Percentiles rank a stretch among this genome's conserved stretches.
These are phyloP conservation scores for Cantharis lateralis DNA, from an alignment of 2,888 invertebrate genomes.

Conservation along the genomic window DNA sequence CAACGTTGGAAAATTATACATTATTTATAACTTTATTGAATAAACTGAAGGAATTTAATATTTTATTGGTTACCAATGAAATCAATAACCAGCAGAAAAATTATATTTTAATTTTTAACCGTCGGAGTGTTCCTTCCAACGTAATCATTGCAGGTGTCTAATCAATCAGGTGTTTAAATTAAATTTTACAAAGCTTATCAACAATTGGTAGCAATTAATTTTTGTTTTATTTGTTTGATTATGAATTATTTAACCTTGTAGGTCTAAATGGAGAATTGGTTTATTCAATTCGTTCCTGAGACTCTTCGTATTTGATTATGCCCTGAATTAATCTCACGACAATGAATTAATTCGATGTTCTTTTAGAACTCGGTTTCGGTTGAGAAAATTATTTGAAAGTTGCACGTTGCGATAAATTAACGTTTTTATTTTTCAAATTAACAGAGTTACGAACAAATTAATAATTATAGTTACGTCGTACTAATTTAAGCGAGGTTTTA, in stretches of 20 bases:
- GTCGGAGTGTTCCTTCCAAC: not conserved
- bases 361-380: not conserved
- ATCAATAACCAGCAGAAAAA: not conserved
- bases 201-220: not conserved
- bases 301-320: not conserved
- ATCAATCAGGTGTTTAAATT: not conserved
- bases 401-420: not conserved
- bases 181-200: not conserved
- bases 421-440: not conserved
- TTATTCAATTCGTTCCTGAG: not conserved
- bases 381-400: not conserved
- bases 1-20: no score
- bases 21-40: not conserved
- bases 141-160: not conserved
- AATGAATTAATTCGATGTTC: not conserved
- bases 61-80: no score
- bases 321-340: not conserved
- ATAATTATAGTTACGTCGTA: not conserved
- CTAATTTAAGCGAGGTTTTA: not conserved
- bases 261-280: not conserved
- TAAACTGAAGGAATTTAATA: not conserved
- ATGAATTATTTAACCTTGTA: not conserved
- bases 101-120: not conserved
- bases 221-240: not conserved
- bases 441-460: not conserved